Evolutionary conservation across 2,888 invertebrate genomes (phyloP).

Genomic region (Cephus sareptanus): DNA sequence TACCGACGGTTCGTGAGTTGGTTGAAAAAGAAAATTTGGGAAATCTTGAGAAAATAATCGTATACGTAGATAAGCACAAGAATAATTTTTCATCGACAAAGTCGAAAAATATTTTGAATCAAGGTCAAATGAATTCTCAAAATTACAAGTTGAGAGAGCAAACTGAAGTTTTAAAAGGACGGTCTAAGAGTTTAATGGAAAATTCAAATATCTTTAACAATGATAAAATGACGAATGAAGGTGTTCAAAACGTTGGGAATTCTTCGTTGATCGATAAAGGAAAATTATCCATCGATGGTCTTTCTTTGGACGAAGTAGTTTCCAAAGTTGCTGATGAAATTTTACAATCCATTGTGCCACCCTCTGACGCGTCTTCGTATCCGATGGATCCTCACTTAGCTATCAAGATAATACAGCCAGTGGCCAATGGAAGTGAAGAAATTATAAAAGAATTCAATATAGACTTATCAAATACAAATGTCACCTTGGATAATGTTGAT

Average conservation of each 20-base stretch:
- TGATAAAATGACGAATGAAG: background rate
- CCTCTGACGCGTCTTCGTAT: conserved; percentile 2
- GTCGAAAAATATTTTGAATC: background rate
- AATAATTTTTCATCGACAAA: background rate
- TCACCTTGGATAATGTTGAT: background rate
- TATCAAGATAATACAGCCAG: conserved; percentile 33
- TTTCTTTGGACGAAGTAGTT: conserved; percentile 29
- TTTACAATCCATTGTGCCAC: conserved; percentile 21
- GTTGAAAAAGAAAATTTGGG: conserved; percentile 36
- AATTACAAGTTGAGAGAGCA: background rate
- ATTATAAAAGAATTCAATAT: conserved; percentile 31
- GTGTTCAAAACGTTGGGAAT: background rate
- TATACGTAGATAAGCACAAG: conserved; percentile 38
- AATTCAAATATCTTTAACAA: background rate
- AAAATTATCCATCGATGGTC: conserved; percentile 19
- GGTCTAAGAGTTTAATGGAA: background rate
- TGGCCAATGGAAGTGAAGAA: conserved; percentile 27
- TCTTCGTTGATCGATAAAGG: background rate
- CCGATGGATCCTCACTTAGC: conserved; percentile 25
- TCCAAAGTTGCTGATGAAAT: conserved; percentile 34
- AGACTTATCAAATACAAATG: conserved; percentile 16
- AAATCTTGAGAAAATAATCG: conserved; percentile 38
- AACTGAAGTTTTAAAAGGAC: background rate
- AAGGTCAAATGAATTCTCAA: background rate
- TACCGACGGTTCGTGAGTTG: conserved; percentile 31